Percentiles rank a stretch among this genome's conserved stretches.
Conservation (phyloP, 2,888 invertebrate species). For the Chrysomela aeneicollis region DNA sequence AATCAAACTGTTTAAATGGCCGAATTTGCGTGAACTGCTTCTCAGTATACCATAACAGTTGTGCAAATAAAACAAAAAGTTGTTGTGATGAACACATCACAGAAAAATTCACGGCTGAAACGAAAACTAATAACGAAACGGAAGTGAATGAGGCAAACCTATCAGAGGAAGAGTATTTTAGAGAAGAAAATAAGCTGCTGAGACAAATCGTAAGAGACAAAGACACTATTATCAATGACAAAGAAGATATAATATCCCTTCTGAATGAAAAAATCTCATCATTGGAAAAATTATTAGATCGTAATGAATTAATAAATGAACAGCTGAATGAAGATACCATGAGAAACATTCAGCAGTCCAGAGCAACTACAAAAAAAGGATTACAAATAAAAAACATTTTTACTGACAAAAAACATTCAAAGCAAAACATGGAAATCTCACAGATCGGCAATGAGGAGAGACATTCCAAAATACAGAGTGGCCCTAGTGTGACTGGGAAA, state of each 20-base stretch:
- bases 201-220: background rate
- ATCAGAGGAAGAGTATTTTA: background rate
- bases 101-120: background rate
- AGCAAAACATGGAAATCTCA: background rate
- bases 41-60: too few relatives aligned
- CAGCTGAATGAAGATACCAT: background rate
- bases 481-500: background rate
- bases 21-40: too few relatives aligned
- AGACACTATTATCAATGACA: background rate
- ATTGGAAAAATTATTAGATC: background rate
- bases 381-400: background rate
- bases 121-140: background rate
- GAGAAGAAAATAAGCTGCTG: background rate
- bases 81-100: background rate
- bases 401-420: background rate
- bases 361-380: background rate
- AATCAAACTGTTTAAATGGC: too few relatives aligned
- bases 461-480: background rate
- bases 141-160: background rate
- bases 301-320: background rate
- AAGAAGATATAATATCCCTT: background rate
- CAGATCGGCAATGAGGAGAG: background rate
- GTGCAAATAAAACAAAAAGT: too few relatives aligned
- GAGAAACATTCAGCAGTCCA: background rate
- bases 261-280: background rate